phyloP scores from a whole-genome alignment of 2,113 vertebrate species.

The Neolamprologus tretocephalus region DNA sequence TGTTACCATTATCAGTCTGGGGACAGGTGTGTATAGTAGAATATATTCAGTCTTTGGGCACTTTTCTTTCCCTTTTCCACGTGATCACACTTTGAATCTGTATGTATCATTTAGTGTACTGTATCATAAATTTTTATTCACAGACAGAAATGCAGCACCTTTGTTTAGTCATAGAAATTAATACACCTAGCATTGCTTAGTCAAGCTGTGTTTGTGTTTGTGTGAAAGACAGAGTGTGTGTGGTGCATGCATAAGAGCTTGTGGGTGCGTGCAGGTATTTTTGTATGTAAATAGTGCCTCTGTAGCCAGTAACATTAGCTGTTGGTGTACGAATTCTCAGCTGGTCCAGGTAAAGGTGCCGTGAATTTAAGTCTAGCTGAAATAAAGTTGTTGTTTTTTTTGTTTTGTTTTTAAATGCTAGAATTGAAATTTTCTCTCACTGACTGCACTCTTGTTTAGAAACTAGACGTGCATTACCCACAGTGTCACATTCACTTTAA shows the following conservation, averaged over 20 bases:
- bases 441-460: background rate
- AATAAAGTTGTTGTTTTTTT: background rate
- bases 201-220: background rate
- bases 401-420: background rate
- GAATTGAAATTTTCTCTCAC: background rate
- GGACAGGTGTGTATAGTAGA: background rate
- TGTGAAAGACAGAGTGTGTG: background rate
- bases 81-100: slow-evolving; percentile 21
- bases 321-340: background rate
- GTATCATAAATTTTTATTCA: slow-evolving; percentile 16
- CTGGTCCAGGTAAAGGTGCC: background rate
- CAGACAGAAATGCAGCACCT: background rate
- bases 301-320: background rate
- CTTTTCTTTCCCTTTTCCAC: background rate
- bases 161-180: background rate
- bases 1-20: background rate
- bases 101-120: slow-evolving; percentile 26
- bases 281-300: background rate
- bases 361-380: background rate
- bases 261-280: background rate
- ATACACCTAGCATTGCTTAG: background rate
- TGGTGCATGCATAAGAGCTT: background rate
- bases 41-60: background rate
- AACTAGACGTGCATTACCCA: background rate
- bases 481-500: background rate